Evolutionary conservation across 2,797 vertebrate species (phyloP).

Genomic region (Siniperca scherzeri): DNA sequence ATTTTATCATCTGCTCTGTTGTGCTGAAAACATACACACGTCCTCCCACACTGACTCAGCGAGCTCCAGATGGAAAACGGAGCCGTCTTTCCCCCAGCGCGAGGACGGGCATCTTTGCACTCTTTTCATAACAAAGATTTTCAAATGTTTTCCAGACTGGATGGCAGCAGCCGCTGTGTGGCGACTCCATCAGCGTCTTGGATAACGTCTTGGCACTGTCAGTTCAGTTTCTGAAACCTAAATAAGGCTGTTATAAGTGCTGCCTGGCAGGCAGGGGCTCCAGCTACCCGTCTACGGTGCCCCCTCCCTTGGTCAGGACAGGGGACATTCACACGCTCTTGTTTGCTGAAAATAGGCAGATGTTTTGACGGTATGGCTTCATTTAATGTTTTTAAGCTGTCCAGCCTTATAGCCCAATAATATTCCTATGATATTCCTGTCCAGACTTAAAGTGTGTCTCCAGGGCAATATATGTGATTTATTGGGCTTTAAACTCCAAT

Average conservation of each 20-base stretch:
- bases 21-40: constrained; percentile 68
- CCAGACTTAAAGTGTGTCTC: constrained; percentile 14
- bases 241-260: constrained; percentile 72
- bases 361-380: neutral
- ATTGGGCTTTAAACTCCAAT: constrained; percentile 43
- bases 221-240: constrained; percentile 81
- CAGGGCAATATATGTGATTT: constrained; percentile 35
- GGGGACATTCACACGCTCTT: constrained; percentile 30
- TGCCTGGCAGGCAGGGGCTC: constrained; percentile 44
- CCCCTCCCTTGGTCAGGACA: constrained; percentile 26
- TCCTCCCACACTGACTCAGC: constrained; percentile 72
- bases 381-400: constrained; percentile 16
- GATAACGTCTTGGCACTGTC: constrained; percentile 85
- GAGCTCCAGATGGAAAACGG: constrained; percentile 76
- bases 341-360: constrained; percentile 33
- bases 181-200: constrained; percentile 78
- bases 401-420: neutral
- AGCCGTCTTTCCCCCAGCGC: constrained; percentile 48
- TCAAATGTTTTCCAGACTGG: constrained; percentile 86
- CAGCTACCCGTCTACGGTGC: constrained; percentile 14
- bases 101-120: constrained; percentile 76
- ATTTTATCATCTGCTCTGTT: constrained; percentile 72
- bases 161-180: constrained; percentile 78
- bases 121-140: constrained; percentile 84
- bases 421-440: constrained; percentile 23